Base-by-base conservation (phyloP, 2,113 vertebrate genomes). In the Hemibagrus wyckioides region DNA sequence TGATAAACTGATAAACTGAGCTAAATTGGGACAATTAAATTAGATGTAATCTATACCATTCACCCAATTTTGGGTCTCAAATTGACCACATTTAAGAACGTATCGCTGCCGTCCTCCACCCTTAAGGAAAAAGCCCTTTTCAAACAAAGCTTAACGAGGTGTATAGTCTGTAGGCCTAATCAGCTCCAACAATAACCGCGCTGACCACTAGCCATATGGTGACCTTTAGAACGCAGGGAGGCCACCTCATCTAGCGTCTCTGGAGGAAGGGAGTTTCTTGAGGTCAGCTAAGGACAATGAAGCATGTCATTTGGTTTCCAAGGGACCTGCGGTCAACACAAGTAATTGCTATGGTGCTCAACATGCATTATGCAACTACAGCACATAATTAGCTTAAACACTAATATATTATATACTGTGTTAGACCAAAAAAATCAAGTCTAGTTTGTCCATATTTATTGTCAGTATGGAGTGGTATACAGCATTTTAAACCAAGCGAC, bases 111-210 rank as follows among this genome's bases (percentile, higher is more conserved):
- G n/a, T 52, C 80, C 23, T 77, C 80, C 41, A 52, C 44, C 65
- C 59, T 41, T 41, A n/a, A 57, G 33, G 39, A 48, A 23, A 73
- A 82, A 61, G 71, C 69, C 71, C 36, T 61, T 77, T 81, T 81
- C 41, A 80, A 85, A 88, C 59, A 71, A 75, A 83, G 82, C 63
- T 75, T 90, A 88, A 90, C 44, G 63, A 90, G 80, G 80, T 80
- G 73, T 80, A 75, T 61, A 17, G 52, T 86, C 36, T 41, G 36
- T 36, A 21, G 30, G 73, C 57, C 9, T 67, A 88, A 88, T 86
- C 86, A 88, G 85, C 80, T 50, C 21, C 36, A 69, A 67, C 52
- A 80, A 75, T 86, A 50, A 84, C 87, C 39, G 57, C 54, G 21
- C 39, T 83, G 44, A 44, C 80, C 67, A 84, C 48, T 88, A 82